Base-by-base conservation (phyloP, 2,797 vertebrate species). In the Neosalanx taihuensis region DNA sequence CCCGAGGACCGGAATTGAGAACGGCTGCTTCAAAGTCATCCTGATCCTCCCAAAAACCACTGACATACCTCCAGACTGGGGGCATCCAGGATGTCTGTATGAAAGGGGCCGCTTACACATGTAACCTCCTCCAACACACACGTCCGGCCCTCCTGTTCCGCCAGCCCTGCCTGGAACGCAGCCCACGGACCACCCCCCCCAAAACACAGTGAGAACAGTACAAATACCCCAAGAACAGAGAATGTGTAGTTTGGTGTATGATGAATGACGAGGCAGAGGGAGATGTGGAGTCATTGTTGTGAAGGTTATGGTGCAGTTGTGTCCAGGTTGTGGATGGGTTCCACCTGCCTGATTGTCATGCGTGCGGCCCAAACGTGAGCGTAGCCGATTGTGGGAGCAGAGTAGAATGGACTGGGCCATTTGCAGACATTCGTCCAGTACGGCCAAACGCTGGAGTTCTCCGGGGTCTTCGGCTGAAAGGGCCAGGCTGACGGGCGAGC, bases 51-150 rank as follows among this genome's bases (percentile, higher is more conserved):
- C 74, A 69, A 57, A n/a, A 23, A 58, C 65, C 66, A 79, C 46
- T 13, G 26, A 3, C 26, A 76, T 88, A 92, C 91, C 90, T 91
- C 81, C 64, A 87, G 49, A 73, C 59, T 68, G 30, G 77, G 73
- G 51, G 62, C 67, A 20, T 84, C 77, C 41, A 79, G 76, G 37
- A 83, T 33, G 61, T 15, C 56, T 46, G 70, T 72, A 70, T 80
- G 81, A 41, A 67, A 72, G 13, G 80, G 82, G 53, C 30, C 72
- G 53, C 23, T 76, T 58, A 70, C 77, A 3, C 68, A 6, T 29
- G 83, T 77, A 69, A 79, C 67, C 33, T 79, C 70, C 1, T 90
- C 85, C 75, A 88, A 58, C 29, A 83, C 53, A 71, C 53, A 81
- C 41, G 79, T 30, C 23, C 62, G 71, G 33, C 64, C 76, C 60